Conservation (phyloP, 1,140 invertebrate species). For the Hyphantria cunea region DNA sequence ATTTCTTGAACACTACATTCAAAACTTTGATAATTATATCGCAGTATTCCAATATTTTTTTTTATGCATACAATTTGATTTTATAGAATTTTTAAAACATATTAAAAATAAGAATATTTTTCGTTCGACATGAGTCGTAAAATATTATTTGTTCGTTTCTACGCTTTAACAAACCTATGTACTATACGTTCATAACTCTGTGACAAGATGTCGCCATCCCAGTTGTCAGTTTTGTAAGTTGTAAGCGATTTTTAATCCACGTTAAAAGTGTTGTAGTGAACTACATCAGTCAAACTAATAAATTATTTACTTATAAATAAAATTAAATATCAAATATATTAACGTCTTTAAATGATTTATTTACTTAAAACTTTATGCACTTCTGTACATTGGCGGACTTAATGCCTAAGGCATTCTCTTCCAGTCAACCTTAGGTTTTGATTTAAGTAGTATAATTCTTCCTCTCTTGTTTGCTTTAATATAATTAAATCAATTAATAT, state of each 20-base stretch:
- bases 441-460: too few relatives aligned
- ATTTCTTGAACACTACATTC: not conserved
- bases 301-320: constrained; percentile 39
- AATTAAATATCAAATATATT: constrained; percentile 32
- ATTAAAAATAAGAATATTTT: too few relatives aligned
- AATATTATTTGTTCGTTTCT: not conserved
- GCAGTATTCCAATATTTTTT: not conserved
- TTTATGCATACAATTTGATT: not conserved
- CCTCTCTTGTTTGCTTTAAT: too few relatives aligned
- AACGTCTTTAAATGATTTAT: not conserved
- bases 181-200: not conserved
- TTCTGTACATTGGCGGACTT: too few relatives aligned
- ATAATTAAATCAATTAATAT: too few relatives aligned
- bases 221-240: not conserved
- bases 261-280: constrained; percentile 20
- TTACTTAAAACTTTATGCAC: too few relatives aligned
- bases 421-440: too few relatives aligned
- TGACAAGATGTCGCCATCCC: not conserved
- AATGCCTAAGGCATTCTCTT: too few relatives aligned
- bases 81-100: not conserved
- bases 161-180: not conserved
- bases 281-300: constrained; percentile 33
- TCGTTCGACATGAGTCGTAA: not conserved
- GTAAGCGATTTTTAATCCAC: constrained; percentile 16
- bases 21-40: not conserved